Conservation (phyloP, 2,888 invertebrate genomes). For the Apamea anceps region DNA sequence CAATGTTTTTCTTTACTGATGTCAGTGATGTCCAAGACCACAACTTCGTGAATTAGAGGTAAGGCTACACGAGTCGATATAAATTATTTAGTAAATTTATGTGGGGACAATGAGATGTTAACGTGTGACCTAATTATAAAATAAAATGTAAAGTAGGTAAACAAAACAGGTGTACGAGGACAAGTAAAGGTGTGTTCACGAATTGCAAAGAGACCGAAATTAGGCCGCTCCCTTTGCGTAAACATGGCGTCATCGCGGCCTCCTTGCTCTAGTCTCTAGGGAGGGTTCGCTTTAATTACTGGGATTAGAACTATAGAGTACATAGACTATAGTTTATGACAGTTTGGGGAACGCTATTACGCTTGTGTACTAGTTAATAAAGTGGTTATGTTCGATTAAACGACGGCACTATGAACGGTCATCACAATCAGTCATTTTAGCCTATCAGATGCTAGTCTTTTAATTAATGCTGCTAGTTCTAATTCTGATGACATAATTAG, state of each 20-base stretch:
- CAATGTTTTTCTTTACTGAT: neutral
- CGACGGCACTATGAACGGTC: neutral
- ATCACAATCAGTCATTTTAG: neutral
- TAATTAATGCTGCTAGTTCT: constrained; percentile 11
- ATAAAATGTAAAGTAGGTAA: constrained; percentile 3
- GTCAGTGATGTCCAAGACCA: neutral
- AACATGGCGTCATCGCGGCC: constrained; percentile 70
- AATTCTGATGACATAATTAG: neutral
- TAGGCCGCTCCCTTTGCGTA: constrained; percentile 68
- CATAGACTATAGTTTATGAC: constrained; percentile 23
- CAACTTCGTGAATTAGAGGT: neutral
- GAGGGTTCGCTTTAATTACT: constrained; percentile 51
- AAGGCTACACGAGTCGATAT: neutral
- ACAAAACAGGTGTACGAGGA: constrained; percentile 9
- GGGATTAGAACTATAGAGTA: constrained; percentile 35
- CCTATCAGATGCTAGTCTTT: constrained; percentile 5
- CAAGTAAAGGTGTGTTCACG: constrained; percentile 41
- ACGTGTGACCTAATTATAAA: neutral
- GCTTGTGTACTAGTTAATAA: constrained; percentile 1
- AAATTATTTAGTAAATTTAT: neutral
- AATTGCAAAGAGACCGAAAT: constrained; percentile 61
- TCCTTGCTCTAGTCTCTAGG: constrained; percentile 43
- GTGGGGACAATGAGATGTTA: neutral
- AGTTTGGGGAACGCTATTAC: constrained; percentile 34
- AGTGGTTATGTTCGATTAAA: constrained; percentile 12